Evolutionary conservation across 2,113 vertebrate genomes (phyloP), one percentile per base, ranked within the genome.

Genomic region (Hypanus sabinus): DNA sequence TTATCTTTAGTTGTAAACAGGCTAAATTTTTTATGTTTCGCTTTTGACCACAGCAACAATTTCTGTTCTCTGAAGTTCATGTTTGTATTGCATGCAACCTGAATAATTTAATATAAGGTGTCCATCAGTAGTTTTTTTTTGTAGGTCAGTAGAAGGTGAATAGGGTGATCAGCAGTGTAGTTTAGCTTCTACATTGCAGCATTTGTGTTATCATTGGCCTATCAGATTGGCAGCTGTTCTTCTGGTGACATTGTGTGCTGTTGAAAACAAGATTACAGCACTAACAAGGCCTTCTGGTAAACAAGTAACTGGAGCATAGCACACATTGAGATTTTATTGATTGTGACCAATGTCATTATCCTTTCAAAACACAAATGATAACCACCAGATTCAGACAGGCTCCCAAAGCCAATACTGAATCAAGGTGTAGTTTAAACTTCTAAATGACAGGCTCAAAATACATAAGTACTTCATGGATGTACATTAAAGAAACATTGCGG

Each of bases 181-280:
- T 38, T 71, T 24, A 93, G 36, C 70, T 71, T 55, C 91, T 70
- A 93, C 38, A 73, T 73, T 33, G 36, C 65, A 71, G 33, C 55
- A 71, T 24, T 71, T 93, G 70, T 22, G 91, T 73, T 75, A 93
- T 75, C 36, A 73, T 11, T 93, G 91, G 20, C 65, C 91, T 93
- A 93, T 73, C 91, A 73, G 91, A 93, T 93, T 46, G 91, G 91
- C 91, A 93, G 70, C 22, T 93, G 55, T 73, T 36, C 90, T 38
- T 92, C 68, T 93, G 70, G 38, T 93, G 70, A 93, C 70, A 93
- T 95, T 96, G 96, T 96, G 96, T 96, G 96, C 95, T 96, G 95
- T 96, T 94, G 96, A 95, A 96, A 97, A 94, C 95, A 96, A 97
- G 96, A 97, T 97, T 96, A 97, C 97, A 97, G 96, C 95, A 95